A percentile compares a stretch with the other conserved stretches of the same genome.
phyloP scores from a whole-genome alignment of 2,797 vertebrate genomes.

The Adrianichthys oophorus region DNA sequence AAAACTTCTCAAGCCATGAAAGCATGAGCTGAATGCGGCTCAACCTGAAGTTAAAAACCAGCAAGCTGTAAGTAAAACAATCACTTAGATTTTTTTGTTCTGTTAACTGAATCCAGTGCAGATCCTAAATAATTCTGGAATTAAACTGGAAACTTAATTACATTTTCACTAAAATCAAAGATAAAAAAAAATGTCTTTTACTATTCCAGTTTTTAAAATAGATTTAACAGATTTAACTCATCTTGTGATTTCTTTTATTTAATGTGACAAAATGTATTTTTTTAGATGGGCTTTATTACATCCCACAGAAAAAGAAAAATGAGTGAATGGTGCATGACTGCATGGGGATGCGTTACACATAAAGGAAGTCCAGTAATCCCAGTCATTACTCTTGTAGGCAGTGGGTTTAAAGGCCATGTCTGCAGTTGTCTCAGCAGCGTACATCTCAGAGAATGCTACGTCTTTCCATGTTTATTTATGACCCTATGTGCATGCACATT shows the following conservation, averaged over 20 bases:
- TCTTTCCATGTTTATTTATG: neutral
- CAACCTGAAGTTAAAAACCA: too few relatives aligned
- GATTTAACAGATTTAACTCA: too few relatives aligned
- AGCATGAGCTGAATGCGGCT: too few relatives aligned
- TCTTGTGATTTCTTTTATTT: too few relatives aligned
- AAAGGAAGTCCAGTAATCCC: conserved; percentile 16
- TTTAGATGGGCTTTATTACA: conserved; percentile 17
- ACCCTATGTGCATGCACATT: conserved; percentile 6
- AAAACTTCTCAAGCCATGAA: too few relatives aligned
- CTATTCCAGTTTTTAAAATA: neutral
- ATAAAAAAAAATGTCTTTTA: neutral
- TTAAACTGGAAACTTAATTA: neutral
- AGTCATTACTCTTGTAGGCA: conserved; percentile 43
- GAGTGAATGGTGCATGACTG: conserved; percentile 13
- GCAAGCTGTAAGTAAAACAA: too few relatives aligned
- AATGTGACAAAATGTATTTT: conserved; percentile 4
- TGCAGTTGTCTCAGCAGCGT: conserved; percentile 16
- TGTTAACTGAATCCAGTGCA: neutral
- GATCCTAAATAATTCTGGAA: neutral
- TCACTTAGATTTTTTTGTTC: too few relatives aligned
- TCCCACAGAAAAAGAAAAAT: conserved; percentile 20
- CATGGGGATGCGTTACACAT: conserved; percentile 24
- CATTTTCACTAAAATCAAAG: neutral
- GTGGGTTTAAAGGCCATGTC: conserved; percentile 28
- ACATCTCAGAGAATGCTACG: conserved; percentile 10